Evolutionary conservation across 1,140 invertebrate species (phyloP).

Genomic region (Megalopta genalis): DNA sequence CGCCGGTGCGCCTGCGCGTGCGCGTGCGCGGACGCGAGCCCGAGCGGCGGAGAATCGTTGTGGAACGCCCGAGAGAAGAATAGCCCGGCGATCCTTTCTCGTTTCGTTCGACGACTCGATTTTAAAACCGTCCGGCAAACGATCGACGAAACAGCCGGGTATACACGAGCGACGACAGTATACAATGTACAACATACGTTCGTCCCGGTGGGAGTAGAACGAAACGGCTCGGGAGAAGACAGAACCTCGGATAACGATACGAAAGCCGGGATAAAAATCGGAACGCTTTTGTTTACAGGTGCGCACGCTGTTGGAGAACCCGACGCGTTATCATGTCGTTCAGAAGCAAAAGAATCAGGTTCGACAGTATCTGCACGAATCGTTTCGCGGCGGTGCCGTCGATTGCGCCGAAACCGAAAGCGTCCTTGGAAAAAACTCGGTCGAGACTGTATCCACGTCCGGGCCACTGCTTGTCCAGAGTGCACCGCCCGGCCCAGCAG

Average conservation of each 20-base stretch:
- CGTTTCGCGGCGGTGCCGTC: constrained; percentile 79
- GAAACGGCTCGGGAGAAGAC: not conserved
- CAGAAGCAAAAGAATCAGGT: constrained; percentile 95
- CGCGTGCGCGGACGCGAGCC: too few species aligned
- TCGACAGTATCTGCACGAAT: constrained; percentile 90
- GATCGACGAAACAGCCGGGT: not conserved
- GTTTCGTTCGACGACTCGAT: too few species aligned
- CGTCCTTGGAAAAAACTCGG: constrained; percentile 55
- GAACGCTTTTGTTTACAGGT: constrained; percentile 80
- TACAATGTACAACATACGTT: too few species aligned
- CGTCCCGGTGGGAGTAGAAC: too few species aligned
- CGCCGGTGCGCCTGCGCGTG: too few species aligned
- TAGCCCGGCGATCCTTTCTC: too few species aligned
- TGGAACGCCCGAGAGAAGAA: too few species aligned
- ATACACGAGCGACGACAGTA: too few species aligned
- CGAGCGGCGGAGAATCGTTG: too few species aligned
- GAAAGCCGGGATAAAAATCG: not conserved
- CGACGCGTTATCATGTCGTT: constrained; percentile 94
- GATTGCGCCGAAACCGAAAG: constrained; percentile 38
- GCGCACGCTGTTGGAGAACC: constrained; percentile 92
- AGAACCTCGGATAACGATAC: too few species aligned
- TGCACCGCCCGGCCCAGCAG: constrained; percentile 70
- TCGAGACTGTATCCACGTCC: constrained; percentile 58
- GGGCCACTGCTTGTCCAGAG: constrained; percentile 73
- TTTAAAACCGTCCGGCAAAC: too few species aligned